Evolutionary conservation across 2,888 invertebrate species (phyloP).

Genomic region (Lasius fuliginosus): DNA sequence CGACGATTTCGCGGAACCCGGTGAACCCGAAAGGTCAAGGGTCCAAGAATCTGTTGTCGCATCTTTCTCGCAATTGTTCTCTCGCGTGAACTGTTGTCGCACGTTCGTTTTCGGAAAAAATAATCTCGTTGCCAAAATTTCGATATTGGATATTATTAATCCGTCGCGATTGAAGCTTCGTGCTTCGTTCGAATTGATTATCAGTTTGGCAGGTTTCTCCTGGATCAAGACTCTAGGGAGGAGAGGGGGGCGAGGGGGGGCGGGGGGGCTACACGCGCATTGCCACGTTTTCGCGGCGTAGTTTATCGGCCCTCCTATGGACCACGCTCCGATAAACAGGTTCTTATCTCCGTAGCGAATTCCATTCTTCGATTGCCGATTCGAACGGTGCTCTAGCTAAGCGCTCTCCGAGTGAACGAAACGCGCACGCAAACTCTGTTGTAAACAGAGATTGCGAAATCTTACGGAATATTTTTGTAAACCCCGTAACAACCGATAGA

Average conservation of each 20-base stretch:
- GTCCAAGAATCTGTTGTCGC: background rate
- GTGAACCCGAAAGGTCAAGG: background rate
- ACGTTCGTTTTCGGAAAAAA: background rate
- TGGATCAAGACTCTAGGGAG: background rate
- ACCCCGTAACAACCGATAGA: background rate
- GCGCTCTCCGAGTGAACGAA: background rate
- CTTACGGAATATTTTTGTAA: background rate
- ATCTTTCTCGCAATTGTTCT: background rate
- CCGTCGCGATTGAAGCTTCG: background rate
- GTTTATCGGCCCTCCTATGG: constrained; percentile 35
- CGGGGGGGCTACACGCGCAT: too few species aligned
- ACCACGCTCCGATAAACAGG: constrained; percentile 66
- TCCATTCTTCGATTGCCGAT: constrained; percentile 41
- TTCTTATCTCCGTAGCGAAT: constrained; percentile 61
- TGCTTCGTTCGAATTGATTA: background rate
- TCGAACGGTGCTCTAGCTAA: background rate
- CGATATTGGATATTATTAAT: background rate
- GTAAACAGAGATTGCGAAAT: background rate
- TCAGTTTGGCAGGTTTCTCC: background rate
- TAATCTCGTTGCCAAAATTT: background rate
- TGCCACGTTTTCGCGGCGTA: constrained; percentile 27
- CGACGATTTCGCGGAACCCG: background rate
- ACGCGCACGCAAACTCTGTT: background rate
- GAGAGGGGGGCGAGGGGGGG: too few species aligned
- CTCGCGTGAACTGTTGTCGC: too few species aligned